These are phyloP conservation scores for Parapristionchus giblindavisi DNA, from an alignment of 2,888 invertebrate genomes.

Conservation along the genomic window DNA sequence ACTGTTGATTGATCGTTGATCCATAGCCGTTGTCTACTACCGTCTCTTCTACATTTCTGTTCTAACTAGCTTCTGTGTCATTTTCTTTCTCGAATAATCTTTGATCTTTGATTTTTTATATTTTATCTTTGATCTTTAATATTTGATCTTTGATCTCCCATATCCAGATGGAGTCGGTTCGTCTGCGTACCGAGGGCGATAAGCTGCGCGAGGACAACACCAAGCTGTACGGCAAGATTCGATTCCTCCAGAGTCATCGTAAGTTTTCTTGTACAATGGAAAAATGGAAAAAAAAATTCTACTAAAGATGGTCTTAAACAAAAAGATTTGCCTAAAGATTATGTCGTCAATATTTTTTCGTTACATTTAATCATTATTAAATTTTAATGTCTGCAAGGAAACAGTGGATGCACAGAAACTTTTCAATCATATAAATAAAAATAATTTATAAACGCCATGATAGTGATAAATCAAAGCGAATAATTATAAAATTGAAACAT, in stretches of 20 bases:
- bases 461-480: too few species aligned
- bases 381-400: too few species aligned
- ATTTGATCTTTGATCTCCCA: conserved; percentile 69
- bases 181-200: conserved; percentile 72
- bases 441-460: too few species aligned
- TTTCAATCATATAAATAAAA: too few species aligned
- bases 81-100: neutral
- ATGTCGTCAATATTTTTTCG: too few species aligned
- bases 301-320: neutral
- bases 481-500: too few species aligned
- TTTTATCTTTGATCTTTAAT: neutral
- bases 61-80: neutral
- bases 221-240: conserved; percentile 74
- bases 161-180: neutral
- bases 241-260: conserved; percentile 73
- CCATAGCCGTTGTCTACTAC: neutral
- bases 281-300: neutral
- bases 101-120: neutral
- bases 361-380: too few species aligned
- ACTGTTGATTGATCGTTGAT: neutral
- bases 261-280: neutral
- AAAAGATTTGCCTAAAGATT: too few species aligned
- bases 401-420: too few species aligned
- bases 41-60: neutral
- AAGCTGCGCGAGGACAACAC: conserved; percentile 73